Evolutionary conservation across 2,113 vertebrate genomes (phyloP).

Genomic region (Eptesicus fuscus): DNA sequence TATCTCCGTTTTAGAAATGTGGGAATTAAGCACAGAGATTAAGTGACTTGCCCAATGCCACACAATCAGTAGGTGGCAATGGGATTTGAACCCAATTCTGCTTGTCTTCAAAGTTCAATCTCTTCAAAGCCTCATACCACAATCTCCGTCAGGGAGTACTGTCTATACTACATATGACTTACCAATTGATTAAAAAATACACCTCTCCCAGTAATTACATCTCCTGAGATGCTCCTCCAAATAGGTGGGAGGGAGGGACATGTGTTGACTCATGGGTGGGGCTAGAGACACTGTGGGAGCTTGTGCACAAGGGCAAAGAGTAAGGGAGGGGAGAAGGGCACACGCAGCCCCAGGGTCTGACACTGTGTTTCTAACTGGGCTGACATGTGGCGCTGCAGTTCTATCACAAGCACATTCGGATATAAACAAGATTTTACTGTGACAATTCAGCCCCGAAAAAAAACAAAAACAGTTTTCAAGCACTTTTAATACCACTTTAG

Average conservation of each 20-base stretch:
- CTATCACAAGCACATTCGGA: background rate
- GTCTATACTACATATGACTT: background rate
- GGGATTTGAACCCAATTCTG: background rate
- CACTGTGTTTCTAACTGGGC: too few relatives aligned
- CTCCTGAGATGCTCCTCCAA: background rate
- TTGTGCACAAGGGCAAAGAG: too few relatives aligned
- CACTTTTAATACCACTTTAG: slow-evolving; percentile 36
- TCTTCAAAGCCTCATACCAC: background rate
- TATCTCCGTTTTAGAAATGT: background rate
- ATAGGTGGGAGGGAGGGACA: background rate
- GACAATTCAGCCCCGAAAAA: background rate
- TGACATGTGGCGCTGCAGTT: background rate
- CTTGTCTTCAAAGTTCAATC: background rate
- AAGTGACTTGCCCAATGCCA: background rate
- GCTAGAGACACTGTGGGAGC: background rate
- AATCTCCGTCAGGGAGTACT: background rate
- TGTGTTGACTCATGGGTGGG: background rate
- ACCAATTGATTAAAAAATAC: background rate
- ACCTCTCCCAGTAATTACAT: background rate
- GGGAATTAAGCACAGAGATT: background rate
- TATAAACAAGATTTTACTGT: slow-evolving; percentile 48
- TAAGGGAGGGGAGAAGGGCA: background rate
- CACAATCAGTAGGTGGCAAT: background rate
- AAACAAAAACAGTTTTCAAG: slow-evolving; percentile 7
- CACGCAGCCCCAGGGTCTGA: background rate